These are phyloP conservation scores for Zaprionus africanus DNA, from an alignment of 1,140 invertebrate species.

Conservation along the genomic window DNA sequence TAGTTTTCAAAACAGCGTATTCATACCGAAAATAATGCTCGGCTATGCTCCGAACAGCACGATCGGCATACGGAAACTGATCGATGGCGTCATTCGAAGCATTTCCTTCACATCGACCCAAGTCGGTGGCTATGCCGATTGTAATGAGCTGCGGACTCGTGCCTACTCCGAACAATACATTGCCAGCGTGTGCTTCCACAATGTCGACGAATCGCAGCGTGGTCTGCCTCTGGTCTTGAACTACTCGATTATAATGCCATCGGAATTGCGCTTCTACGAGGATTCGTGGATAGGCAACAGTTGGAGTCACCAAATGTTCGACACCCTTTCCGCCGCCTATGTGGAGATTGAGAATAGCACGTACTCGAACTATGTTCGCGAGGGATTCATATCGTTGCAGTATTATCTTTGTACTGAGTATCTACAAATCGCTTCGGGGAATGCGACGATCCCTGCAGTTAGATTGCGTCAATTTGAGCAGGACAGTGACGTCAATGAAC, in stretches of 20 bases:
- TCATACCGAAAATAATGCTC: constrained; percentile 36
- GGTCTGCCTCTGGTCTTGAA: constrained; percentile 27
- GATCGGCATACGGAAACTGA: constrained; percentile 16
- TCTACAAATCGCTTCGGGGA: constrained; percentile 6
- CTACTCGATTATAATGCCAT: constrained; percentile 48
- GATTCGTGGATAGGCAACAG: constrained; percentile 28
- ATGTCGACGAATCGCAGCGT: constrained; percentile 11
- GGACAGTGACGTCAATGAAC: not conserved
- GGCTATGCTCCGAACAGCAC: constrained; percentile 43
- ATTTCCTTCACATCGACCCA: constrained; percentile 1
- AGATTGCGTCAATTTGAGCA: not conserved
- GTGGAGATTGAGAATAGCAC: not conserved
- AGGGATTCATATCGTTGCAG: constrained; percentile 45
- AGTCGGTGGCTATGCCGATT: constrained; percentile 12
- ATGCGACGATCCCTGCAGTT: constrained; percentile 8
- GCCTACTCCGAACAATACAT: constrained; percentile 35
- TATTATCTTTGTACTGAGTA: constrained; percentile 29
- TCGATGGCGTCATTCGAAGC: not conserved
- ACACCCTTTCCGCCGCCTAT: not conserved
- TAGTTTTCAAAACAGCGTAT: constrained; percentile 46
- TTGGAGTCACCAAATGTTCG: not conserved
- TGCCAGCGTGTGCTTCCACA: constrained; percentile 50
- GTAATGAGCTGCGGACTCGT: constrained; percentile 22
- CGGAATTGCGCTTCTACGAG: constrained; percentile 49
- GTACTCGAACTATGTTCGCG: constrained; percentile 24